These are phyloP conservation scores for Cantharis lateralis DNA, from an alignment of 2,888 invertebrate genomes.

Conservation along the genomic window DNA sequence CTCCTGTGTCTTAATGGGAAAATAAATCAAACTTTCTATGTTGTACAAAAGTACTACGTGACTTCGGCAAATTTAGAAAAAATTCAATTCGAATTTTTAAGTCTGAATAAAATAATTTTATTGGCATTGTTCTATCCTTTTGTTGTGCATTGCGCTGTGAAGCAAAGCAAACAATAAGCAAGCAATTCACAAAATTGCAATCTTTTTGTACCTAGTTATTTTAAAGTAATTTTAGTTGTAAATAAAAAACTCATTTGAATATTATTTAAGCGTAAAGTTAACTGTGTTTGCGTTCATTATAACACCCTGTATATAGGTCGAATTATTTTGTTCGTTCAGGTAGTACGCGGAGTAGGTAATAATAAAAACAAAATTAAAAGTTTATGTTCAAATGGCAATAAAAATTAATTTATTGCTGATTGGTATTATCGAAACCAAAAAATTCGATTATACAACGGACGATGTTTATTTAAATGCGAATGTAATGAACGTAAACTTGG, in stretches of 20 bases:
- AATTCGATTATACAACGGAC: background rate
- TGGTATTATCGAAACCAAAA: background rate
- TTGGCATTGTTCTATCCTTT: conserved; percentile 10
- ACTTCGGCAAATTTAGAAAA: background rate
- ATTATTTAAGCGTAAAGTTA: background rate
- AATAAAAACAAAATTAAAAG: background rate
- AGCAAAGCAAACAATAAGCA: conserved; percentile 13
- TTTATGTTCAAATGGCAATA: background rate
- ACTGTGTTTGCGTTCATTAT: background rate
- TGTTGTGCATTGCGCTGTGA: conserved; percentile 18
- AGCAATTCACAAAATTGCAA: background rate
- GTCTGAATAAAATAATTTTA: background rate
- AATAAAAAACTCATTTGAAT: background rate
- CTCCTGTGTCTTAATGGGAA: background rate
- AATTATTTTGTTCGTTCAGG: too few relatives aligned
- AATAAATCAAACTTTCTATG: conserved; percentile 22
- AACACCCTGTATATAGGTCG: background rate
- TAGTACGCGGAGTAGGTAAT: background rate
- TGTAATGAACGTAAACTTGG: background rate
- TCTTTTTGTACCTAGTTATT: background rate
- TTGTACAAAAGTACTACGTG: background rate
- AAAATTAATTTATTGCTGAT: background rate
- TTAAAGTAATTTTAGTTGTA: background rate
- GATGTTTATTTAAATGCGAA: background rate
- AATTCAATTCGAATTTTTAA: background rate